Percentiles rank a stretch among this genome's conserved stretches.
Evolutionary conservation across 1,140 invertebrate genomes (phyloP).

Genomic region (Armadillidium nasatum): DNA sequence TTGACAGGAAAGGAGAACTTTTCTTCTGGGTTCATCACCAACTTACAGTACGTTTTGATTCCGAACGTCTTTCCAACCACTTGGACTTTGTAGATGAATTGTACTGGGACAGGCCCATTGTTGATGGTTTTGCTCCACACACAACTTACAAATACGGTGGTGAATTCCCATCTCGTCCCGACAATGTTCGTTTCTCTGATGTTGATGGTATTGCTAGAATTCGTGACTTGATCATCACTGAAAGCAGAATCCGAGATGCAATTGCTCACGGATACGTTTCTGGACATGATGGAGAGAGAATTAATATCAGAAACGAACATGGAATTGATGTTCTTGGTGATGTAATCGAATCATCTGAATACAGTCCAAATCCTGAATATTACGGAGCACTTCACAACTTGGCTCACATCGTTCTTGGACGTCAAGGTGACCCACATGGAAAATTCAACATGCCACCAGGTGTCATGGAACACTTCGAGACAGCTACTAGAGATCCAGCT

Average conservation of each 20-base stretch:
- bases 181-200: constrained; percentile 46
- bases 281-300: background rate
- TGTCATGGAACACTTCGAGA: constrained; percentile 53
- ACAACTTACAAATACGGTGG: constrained; percentile 61
- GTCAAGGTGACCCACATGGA: constrained; percentile 36
- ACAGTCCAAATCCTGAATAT: constrained; percentile 31
- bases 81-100: constrained; percentile 50
- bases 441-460: constrained; percentile 48
- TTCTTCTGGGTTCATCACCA: constrained; percentile 56
- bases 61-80: constrained; percentile 54
- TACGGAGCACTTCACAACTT: constrained; percentile 48
- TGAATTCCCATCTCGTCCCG: constrained; percentile 58
- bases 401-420: constrained; percentile 44
- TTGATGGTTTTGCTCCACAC: constrained; percentile 60
- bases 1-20: constrained; percentile 48
- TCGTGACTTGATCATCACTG: constrained; percentile 22
- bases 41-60: constrained; percentile 53
- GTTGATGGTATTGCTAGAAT: constrained; percentile 14
- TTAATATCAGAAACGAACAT: constrained; percentile 32
- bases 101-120: constrained; percentile 49
- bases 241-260: constrained; percentile 19
- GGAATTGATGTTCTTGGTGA: constrained; percentile 31
- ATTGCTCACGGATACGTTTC: constrained; percentile 19
- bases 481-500: constrained; percentile 61
- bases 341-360: constrained; percentile 31